phyloP scores from a whole-genome alignment of 2,888 invertebrate species.

The Lapara coniferarum region DNA sequence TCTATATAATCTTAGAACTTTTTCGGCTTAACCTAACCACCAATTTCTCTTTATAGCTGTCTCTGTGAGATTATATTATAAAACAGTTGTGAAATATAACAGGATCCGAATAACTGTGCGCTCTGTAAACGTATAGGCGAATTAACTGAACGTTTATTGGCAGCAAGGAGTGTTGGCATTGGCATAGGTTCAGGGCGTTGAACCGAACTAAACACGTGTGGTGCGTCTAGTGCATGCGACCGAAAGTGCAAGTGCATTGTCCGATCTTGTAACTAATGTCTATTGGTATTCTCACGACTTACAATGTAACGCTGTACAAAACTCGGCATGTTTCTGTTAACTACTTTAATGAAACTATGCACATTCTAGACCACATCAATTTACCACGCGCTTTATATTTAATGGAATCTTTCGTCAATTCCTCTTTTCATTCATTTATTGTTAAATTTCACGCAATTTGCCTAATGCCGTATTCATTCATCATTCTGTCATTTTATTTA shows the following conservation, averaged over 20 bases:
- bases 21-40: too few relatives aligned
- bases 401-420: too few relatives aligned
- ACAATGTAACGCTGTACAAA: conserved; percentile 4
- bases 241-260: conserved; percentile 66
- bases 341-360: conserved; percentile 11
- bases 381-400: too few relatives aligned
- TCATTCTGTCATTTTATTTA: too few relatives aligned
- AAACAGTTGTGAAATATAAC: background rate
- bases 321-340: conserved; percentile 6
- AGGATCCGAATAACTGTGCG: conserved; percentile 12
- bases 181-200: conserved; percentile 73
- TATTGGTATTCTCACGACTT: conserved; percentile 9
- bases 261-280: conserved; percentile 29
- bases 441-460: too few relatives aligned
- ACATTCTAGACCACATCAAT: background rate
- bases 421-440: too few relatives aligned
- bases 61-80: background rate
- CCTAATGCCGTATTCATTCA: too few relatives aligned
- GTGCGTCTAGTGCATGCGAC: conserved; percentile 39
- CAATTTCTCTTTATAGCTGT: too few relatives aligned
- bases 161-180: conserved; percentile 66
- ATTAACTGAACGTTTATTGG: conserved; percentile 49
- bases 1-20: too few relatives aligned
- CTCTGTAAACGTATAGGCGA: conserved; percentile 7
- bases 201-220: conserved; percentile 54